phyloP scores from a whole-genome alignment of 2,888 invertebrate species.

The Drosophila pseudotakahashii region DNA sequence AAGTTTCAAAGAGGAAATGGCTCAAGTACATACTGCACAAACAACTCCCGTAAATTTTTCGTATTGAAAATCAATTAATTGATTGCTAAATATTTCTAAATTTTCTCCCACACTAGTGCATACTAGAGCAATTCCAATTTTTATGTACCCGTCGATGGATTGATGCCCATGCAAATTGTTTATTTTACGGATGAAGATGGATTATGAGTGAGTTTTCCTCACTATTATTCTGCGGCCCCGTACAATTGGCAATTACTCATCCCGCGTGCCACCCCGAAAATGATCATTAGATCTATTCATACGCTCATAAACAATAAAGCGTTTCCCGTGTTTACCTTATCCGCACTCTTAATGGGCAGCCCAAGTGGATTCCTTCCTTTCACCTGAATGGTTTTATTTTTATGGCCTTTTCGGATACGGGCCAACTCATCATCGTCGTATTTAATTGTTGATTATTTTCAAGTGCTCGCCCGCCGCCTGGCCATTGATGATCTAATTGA shows the following conservation, averaged over 20 bases:
- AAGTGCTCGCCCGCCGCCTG: conserved; percentile 30
- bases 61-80: conserved; percentile 74
- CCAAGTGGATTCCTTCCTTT: conserved; percentile 38
- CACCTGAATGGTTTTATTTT: conserved; percentile 59
- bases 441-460: conserved; percentile 74
- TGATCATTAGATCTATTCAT: conserved; percentile 68
- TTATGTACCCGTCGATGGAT: conserved; percentile 67
- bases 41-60: conserved; percentile 46
- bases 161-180: conserved; percentile 70
- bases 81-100: conserved; percentile 68
- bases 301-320: conserved; percentile 74
- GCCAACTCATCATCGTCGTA: conserved; percentile 42
- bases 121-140: conserved; percentile 15
- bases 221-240: conserved; percentile 36
- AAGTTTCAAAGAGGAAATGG: conserved; percentile 54
- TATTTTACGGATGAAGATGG: conserved; percentile 78
- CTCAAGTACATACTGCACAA: conserved; percentile 47
- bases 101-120: conserved; percentile 1
- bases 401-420: conserved; percentile 62
- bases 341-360: conserved; percentile 57
- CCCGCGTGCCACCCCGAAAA: conserved; percentile 26
- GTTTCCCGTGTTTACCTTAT: conserved; percentile 71
- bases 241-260: conserved; percentile 65
- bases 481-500: conserved; percentile 38
- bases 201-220: conserved; percentile 69